phyloP scores from a whole-genome alignment of 2,797 vertebrate genomes.

The Sebastes vulpes region DNA sequence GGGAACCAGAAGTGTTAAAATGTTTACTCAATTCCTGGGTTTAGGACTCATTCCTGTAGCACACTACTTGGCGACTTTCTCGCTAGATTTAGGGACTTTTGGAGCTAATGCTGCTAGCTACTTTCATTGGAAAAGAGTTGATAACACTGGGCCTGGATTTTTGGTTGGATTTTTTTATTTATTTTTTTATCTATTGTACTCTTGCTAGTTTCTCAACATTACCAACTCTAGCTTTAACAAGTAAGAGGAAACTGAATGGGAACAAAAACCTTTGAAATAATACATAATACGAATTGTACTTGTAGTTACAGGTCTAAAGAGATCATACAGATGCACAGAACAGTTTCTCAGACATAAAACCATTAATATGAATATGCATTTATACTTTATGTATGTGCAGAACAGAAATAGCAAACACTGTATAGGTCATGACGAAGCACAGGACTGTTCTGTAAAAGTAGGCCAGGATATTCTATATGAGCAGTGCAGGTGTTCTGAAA shows the following conservation, averaged over 20 bases:
- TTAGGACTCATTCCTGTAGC: too few species aligned
- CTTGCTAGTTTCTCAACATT: too few species aligned
- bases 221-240: too few species aligned
- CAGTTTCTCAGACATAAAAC: not conserved
- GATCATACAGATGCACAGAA: not conserved
- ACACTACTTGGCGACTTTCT: too few species aligned
- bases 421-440: constrained; percentile 13
- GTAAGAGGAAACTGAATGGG: not conserved
- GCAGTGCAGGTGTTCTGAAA: constrained; percentile 32
- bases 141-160: rapidly evolving
- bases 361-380: not conserved
- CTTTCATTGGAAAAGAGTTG: too few species aligned
- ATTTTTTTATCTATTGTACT: too few species aligned
- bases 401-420: constrained; percentile 10
- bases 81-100: too few species aligned
- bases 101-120: too few species aligned
- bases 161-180: too few species aligned
- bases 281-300: not conserved
- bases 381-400: not conserved
- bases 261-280: not conserved
- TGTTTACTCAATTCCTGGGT: too few species aligned
- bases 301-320: not conserved
- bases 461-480: constrained; percentile 21
- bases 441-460: constrained; percentile 1
- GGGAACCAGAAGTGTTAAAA: too few species aligned